Base-by-base conservation (phyloP, 2,888 invertebrate species). In the Oligia strigilis region DNA sequence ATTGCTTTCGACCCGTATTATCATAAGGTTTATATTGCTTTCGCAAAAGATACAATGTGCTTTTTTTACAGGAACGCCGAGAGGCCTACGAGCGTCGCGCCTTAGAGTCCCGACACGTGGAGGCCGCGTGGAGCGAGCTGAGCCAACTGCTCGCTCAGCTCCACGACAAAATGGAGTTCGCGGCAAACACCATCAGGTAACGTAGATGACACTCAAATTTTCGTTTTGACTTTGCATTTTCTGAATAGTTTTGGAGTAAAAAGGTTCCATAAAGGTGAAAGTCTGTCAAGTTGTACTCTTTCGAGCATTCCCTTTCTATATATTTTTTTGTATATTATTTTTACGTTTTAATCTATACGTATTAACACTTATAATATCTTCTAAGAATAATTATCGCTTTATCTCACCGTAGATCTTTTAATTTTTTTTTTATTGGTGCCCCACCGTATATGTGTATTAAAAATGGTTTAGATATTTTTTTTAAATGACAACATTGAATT, bases 81-180 rank as follows among this genome's bases (percentile, higher is more conserved):
- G 97, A 97, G 89, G 97, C 98, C 49, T 98, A 98, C 94, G 98
- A 98, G 94, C 97, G 98, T 64, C 98, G 98, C 77, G 97, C 98
- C 77, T 97, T 98, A 60, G 98, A 98, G 96, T 98, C 98, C 2
- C 98, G 98, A 46, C 98, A 98, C 94, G 98, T 98, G 81, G 98
- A 99, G 95, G 98, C 98, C 90, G 98, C 99, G 75, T 98, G 98
- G 98, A 98, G 98, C 89, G 99, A 99, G 96, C 97, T 99, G 89
- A 98, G 98, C 90, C 98, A 98, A 93, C 97, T 99, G 89, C 96
- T 99, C 81, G 98, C 98, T 29, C 99, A 99, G 94, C 97, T 99
- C 77, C 99, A 99, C 94, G 98, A 99, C 93, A 99, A 99, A 97
- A 99, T 99, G 97, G 99, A 99, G 94, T 99, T 99, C 95, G 99